Percentiles rank a stretch among this genome's conserved stretches.
phyloP scores from a whole-genome alignment of 2,888 invertebrate genomes.

The Callimorpha dominula region DNA sequence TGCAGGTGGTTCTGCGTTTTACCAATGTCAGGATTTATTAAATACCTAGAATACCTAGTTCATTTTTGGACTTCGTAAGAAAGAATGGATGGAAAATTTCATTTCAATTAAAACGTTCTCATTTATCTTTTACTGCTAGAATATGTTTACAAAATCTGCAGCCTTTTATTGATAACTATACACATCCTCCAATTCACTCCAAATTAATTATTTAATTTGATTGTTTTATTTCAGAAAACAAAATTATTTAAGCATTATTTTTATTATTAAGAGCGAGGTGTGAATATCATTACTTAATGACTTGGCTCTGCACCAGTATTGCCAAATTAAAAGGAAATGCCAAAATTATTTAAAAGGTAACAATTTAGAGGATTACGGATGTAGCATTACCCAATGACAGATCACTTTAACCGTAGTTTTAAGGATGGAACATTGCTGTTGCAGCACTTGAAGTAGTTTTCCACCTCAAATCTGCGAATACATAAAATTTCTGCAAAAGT shows the following conservation, averaged over 20 bases:
- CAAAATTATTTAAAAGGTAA: not conserved
- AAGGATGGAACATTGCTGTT: not conserved
- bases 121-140: not conserved
- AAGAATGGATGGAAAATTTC: constrained; percentile 1
- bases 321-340: not conserved
- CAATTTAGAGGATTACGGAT: no score
- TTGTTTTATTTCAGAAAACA: not conserved
- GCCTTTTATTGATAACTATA: not conserved
- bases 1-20: constrained; percentile 48
- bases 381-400: no score
- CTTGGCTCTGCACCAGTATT: not conserved
- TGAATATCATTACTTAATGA: not conserved
- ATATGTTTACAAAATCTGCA: not conserved
- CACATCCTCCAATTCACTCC: not conserved
- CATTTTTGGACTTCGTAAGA: constrained; percentile 29
- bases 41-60: constrained; percentile 31
- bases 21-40: constrained; percentile 32
- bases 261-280: not conserved
- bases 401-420: not conserved
- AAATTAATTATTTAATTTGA: not conserved
- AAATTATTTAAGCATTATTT: not conserved
- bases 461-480: not conserved
- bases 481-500: not conserved
- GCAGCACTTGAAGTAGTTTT: not conserved
- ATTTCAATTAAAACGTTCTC: not conserved